These are phyloP conservation scores for Phasia obesa DNA, from an alignment of 2,888 invertebrate genomes.

Conservation along the genomic window DNA sequence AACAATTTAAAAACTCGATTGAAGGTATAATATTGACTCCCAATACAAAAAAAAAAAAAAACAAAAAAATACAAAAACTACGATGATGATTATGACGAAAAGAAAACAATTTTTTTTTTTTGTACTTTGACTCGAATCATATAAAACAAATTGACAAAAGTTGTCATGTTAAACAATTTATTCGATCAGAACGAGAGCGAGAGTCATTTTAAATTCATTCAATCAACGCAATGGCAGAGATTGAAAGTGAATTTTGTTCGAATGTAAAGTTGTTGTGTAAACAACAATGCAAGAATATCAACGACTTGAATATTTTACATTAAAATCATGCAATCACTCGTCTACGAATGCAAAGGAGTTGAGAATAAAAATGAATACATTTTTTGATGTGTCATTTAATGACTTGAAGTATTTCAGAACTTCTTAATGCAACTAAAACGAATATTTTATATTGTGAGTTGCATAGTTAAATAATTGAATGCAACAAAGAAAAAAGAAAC, in stretches of 20 bases:
- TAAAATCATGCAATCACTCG: not conserved
- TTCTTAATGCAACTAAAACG: slow-evolving; percentile 32
- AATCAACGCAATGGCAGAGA: slow-evolving; percentile 18
- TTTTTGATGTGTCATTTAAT: slow-evolving; percentile 66
- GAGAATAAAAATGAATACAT: not conserved
- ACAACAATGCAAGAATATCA: slow-evolving; percentile 29
- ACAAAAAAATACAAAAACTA: too few species aligned
- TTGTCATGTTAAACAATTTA: slow-evolving; percentile 69
- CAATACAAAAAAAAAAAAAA: slow-evolving; percentile 20
- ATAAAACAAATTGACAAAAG: slow-evolving; percentile 59
- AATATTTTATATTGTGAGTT: slow-evolving; percentile 5
- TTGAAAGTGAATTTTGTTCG: slow-evolving; percentile 60
- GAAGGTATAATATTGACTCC: slow-evolving; percentile 48
- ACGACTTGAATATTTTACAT: slow-evolving; percentile 20
- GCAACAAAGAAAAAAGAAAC: not conserved
- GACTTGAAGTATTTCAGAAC: slow-evolving; percentile 53
- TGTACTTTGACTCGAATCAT: not conserved
- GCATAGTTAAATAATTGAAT: slow-evolving; percentile 41
- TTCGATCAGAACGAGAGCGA: slow-evolving; percentile 62
- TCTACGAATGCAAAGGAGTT: slow-evolving; percentile 21
- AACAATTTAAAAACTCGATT: slow-evolving; percentile 26
- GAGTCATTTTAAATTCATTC: slow-evolving; percentile 20
- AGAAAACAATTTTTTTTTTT: slow-evolving; percentile 45
- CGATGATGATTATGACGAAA: slow-evolving; percentile 30
- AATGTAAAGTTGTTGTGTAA: slow-evolving; percentile 12